Evolutionary conservation across 2,797 vertebrate genomes (phyloP).

Genomic region (Selene dorsalis): DNA sequence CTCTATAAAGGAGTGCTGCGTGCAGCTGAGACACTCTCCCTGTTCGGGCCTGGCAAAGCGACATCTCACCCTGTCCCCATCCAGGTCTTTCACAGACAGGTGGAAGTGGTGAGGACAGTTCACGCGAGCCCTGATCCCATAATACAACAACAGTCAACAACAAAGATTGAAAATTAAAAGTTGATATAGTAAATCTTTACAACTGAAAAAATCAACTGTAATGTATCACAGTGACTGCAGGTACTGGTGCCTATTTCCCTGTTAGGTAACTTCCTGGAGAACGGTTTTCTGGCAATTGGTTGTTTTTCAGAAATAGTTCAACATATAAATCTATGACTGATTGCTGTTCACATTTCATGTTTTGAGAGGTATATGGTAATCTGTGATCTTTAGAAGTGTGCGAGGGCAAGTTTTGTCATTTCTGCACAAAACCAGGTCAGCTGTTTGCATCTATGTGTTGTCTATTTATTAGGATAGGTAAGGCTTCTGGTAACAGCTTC

Average conservation of each 20-base stretch:
- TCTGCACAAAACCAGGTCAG: too few species aligned
- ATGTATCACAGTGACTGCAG: too few species aligned
- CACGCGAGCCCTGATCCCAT: slow-evolving; percentile 66
- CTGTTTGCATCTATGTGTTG: background rate
- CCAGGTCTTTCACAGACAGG: slow-evolving; percentile 77
- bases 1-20: slow-evolving; percentile 68
- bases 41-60: slow-evolving; percentile 65
- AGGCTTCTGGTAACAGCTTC: background rate
- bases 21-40: slow-evolving; percentile 73
- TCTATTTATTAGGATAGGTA: background rate
- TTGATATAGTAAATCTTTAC: background rate
- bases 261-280: background rate
- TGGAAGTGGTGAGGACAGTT: slow-evolving; percentile 71
- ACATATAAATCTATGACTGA: background rate
- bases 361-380: background rate
- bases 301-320: background rate
- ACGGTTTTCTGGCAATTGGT: background rate
- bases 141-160: background rate
- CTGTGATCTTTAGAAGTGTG: background rate
- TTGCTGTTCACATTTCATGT: background rate
- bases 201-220: background rate
- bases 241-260: background rate
- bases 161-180: background rate
- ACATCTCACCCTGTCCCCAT: slow-evolving; percentile 79
- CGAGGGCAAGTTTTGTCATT: background rate